Evolutionary conservation across 2,113 vertebrate genomes (phyloP).

Genomic region (Peromyscus leucopus): DNA sequence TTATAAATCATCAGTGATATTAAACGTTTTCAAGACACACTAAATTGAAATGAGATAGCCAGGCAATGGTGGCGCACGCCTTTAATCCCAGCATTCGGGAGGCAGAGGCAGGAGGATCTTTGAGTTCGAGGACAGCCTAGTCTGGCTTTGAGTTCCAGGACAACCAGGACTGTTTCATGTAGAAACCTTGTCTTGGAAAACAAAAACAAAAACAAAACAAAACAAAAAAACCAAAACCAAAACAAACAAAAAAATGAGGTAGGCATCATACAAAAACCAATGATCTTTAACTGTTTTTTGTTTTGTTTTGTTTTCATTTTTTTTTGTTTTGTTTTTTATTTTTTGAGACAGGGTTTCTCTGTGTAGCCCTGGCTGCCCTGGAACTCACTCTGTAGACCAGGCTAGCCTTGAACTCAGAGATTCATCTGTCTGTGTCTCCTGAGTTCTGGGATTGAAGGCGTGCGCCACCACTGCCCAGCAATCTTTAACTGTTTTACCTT

Average conservation of each 20-base stretch:
- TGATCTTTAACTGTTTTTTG: neutral
- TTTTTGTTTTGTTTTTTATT: neutral
- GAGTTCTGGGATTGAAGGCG: neutral
- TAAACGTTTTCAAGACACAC: neutral
- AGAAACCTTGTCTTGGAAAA: too few relatives aligned
- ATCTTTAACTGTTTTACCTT: neutral
- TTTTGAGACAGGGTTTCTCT: neutral
- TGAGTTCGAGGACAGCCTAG: too few relatives aligned
- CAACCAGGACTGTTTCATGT: too few relatives aligned
- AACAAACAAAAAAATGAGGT: too few relatives aligned
- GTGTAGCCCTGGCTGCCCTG: neutral
- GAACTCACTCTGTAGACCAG: neutral
- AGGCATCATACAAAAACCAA: neutral
- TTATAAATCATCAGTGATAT: neutral
- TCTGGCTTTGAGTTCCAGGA: too few relatives aligned
- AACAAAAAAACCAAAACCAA: too few relatives aligned
- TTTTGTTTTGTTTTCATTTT: neutral
- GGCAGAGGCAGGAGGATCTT: too few relatives aligned
- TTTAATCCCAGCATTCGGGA: too few relatives aligned
- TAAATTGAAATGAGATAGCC: constrained; percentile 7
- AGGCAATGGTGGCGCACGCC: too few relatives aligned
- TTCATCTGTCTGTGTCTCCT: neutral
- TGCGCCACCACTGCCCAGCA: neutral
- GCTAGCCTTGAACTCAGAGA: neutral
- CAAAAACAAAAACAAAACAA: too few relatives aligned